phyloP scores from a whole-genome alignment of 1,140 invertebrate genomes.

The Macrostomum lignano region DNA sequence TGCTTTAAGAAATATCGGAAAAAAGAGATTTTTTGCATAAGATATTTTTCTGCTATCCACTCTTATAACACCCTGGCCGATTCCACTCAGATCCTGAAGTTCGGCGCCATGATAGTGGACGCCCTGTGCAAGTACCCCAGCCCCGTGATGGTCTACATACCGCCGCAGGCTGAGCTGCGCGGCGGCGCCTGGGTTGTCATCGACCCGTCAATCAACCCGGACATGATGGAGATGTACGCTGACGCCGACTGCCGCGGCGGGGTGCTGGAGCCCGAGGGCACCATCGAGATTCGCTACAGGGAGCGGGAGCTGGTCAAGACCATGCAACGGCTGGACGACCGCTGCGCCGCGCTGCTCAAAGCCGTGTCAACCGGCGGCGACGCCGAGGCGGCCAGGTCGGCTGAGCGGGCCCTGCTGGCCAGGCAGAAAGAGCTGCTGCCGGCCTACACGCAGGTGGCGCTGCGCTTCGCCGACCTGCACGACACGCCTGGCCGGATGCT shows the following conservation, averaged over 20 bases:
- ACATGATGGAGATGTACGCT: slow-evolving; percentile 91
- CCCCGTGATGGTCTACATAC: slow-evolving; percentile 80
- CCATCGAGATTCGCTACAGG: slow-evolving; percentile 88
- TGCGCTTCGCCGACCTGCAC: slow-evolving; percentile 84
- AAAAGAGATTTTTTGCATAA: too few relatives aligned
- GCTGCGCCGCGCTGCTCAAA: slow-evolving; percentile 14
- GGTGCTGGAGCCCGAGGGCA: slow-evolving; percentile 74
- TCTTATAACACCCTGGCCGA: background rate
- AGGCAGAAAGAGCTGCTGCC: too few relatives aligned
- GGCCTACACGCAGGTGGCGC: slow-evolving; percentile 54
- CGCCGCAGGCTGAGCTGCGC: slow-evolving; percentile 68
- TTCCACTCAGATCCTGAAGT: slow-evolving; percentile 53
- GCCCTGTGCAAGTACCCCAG: slow-evolving; percentile 55
- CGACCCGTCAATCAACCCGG: slow-evolving; percentile 70
- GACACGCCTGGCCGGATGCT: slow-evolving; percentile 79
- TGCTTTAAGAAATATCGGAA: too few relatives aligned
- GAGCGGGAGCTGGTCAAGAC: slow-evolving; percentile 41
- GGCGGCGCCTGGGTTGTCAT: slow-evolving; percentile 97
- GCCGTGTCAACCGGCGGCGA: too few relatives aligned
- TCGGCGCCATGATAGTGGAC: slow-evolving; percentile 92
- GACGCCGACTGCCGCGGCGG: slow-evolving; percentile 50
- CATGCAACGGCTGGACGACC: slow-evolving; percentile 30
- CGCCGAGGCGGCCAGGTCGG: too few relatives aligned
- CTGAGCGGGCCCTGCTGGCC: too few relatives aligned
- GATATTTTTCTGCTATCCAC: background rate